Base-by-base conservation (phyloP, 1,140 invertebrate genomes). In the Bactericera cockerelli region DNA sequence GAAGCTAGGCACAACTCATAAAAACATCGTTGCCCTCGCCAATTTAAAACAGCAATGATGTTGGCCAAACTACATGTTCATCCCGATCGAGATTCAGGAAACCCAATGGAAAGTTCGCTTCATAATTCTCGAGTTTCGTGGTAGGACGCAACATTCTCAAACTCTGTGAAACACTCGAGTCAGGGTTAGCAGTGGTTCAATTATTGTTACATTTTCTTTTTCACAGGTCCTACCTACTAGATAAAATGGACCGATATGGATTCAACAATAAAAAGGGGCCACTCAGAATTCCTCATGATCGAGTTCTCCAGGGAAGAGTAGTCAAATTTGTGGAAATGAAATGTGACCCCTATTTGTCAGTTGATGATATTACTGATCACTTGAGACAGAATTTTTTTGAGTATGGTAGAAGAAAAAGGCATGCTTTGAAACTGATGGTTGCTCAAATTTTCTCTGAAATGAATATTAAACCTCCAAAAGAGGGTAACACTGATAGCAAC, bases 381-480 rank as follows among this genome's bases (percentile, higher is more conserved):
- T 49, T 49, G 42, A 49, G 42, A 49, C n/a, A 49, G n/a, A 49
- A 49, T 8, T 49, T 49, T n/a, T 49, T 49, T 49, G 42, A 49
- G 19, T 49, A 49, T 49, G 42, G 42, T 4, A 16, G 42, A 49
- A 16, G 42, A 19, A 49, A 49, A 22, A 49, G 42, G 19, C 42
- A 49, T 49, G 42, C 42, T n/a, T n/a, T 49, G 22, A 49, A 49
- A 49, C n/a, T 49, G 4, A 49, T 49, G 42, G 42, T 49, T 22
- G 42, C 42, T n/a, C 42, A 49, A n/a, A 49, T 49, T 6, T 49
- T 10, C 22, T 49, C 42, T 19, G 42, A n/a, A n/a, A 4, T 49
- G 3, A 49, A 22, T 49, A 19, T 22, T 6, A 6, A 49, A 8
- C 22, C 3, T 10, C 42, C 42, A 6, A 22, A n/a, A 19, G n/a